Base-by-base conservation (phyloP, 2,888 invertebrate genomes). In the Orchesellides sinensis region DNA sequence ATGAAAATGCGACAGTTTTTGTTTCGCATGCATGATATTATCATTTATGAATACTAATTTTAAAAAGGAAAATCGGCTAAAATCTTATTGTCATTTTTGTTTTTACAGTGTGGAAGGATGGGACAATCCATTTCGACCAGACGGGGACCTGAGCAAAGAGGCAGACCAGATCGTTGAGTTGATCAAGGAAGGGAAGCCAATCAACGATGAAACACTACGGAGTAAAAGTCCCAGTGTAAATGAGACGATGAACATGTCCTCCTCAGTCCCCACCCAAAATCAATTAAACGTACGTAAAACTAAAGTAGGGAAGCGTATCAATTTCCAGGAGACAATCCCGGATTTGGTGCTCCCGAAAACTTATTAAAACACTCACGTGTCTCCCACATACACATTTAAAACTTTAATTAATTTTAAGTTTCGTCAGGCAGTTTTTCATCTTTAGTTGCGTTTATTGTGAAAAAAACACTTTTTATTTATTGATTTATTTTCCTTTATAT, bases 71-170 rank as follows among this genome's bases (percentile, higher is more conserved):
- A n/a, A n/a, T 95, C 96, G 90, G 98, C 98, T 90, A 12, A 6
- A 5, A n/a, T n/a, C n/a, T n/a, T n/a, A n/a, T n/a, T n/a, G n/a
- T n/a, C n/a, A n/a, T n/a, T n/a, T n/a, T n/a, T n/a, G n/a, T n/a
- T n/a, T n/a, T n/a, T 40, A 40, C 12, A 75, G 75, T 40, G 75
- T 75, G 75, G 97, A 96, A 90, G 97, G 97, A 87, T 96, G 97
- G 95, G 98, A 98, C 91, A 98, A 98, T 91, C 98, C 98, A 79
- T 98, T 98, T 92, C 94, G 97, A 90, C 98, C 98, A 29, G 98
- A 97, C 89, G 98, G 98, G 84, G 97, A 98, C 91, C 92, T 98
- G 89, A 96, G 96, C 89, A 93, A 95, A 89, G 96, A 98, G 91
- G 98, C 98, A 27, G 98, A 98, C 91, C 97, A 97, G 92, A 97